phyloP scores from a whole-genome alignment of 2,888 invertebrate species.

The Habroteleia sp. region DNA sequence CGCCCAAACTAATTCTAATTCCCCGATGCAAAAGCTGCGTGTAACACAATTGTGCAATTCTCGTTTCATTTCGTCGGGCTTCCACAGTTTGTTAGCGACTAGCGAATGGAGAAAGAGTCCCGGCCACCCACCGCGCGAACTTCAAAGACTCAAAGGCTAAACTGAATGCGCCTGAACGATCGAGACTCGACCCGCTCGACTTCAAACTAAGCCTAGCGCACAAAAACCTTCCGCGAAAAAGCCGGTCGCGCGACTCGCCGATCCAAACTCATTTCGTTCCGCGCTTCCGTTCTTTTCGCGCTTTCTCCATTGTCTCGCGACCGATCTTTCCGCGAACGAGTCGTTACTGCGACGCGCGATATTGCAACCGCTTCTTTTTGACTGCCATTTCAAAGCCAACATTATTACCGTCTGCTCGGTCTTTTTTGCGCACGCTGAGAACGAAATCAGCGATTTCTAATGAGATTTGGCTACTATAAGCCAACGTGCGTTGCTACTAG shows the following conservation, averaged over 20 bases:
- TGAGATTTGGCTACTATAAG: constrained; percentile 20
- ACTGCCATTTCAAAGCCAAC: constrained; percentile 3
- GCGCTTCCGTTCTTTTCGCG: constrained; percentile 20
- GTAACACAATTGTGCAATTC: constrained; percentile 8
- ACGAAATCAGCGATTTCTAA: constrained; percentile 33
- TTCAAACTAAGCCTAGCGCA: constrained; percentile 1
- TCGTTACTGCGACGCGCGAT: constrained; percentile 6
- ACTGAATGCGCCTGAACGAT: constrained; percentile 18
- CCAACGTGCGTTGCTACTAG: constrained; percentile 20
- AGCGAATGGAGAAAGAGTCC: background rate
- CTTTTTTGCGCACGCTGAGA: background rate
- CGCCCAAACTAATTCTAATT: constrained; percentile 1
- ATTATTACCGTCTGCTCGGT: background rate
- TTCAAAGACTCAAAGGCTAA: constrained; percentile 7
- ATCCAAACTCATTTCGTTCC: constrained; percentile 6
- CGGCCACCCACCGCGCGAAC: constrained; percentile 22
- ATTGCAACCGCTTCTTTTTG: constrained; percentile 12
- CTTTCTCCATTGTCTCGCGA: constrained; percentile 27
- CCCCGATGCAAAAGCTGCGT: constrained; percentile 3
- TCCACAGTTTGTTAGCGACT: constrained; percentile 12
- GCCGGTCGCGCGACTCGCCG: constrained; percentile 4
- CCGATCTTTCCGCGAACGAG: constrained; percentile 29
- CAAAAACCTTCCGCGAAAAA: constrained; percentile 14
- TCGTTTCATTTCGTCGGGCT: constrained; percentile 6
- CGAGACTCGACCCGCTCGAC: constrained; percentile 2